Conservation (phyloP, 2,888 invertebrate genomes). For the Lomographa bimaculata region DNA sequence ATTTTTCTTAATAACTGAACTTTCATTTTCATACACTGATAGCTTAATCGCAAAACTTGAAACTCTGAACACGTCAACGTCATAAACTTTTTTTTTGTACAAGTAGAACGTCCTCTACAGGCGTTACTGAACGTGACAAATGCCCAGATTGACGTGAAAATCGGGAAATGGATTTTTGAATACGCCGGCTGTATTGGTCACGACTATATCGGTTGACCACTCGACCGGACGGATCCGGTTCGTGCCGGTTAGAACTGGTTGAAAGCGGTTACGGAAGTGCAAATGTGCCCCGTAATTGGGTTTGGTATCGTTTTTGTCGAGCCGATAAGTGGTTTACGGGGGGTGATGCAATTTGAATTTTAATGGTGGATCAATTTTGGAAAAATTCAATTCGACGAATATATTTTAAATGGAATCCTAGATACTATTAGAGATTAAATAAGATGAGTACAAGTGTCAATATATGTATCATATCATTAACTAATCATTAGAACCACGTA, state of each 20-base stretch:
- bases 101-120: too few relatives aligned
- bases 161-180: constrained; percentile 66
- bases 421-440: too few relatives aligned
- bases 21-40: too few relatives aligned
- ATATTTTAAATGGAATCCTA: too few relatives aligned
- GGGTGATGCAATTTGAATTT: constrained; percentile 1
- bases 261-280: constrained; percentile 38
- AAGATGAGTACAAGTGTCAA: too few relatives aligned
- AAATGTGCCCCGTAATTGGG: constrained; percentile 53
- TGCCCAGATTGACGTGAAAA: constrained; percentile 74
- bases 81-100: too few relatives aligned
- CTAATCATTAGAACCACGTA: too few relatives aligned
- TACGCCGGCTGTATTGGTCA: constrained; percentile 56
- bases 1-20: too few relatives aligned
- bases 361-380: neutral
- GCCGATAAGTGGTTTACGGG: constrained; percentile 17
- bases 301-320: constrained; percentile 34
- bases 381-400: too few relatives aligned
- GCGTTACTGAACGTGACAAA: constrained; percentile 56
- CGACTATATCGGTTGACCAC: constrained; percentile 52
- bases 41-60: too few relatives aligned
- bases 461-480: too few relatives aligned
- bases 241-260: constrained; percentile 41
- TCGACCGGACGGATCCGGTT: constrained; percentile 47
- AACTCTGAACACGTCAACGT: constrained; percentile 23